Evolutionary conservation across 2,113 vertebrate species (phyloP).

Genomic region (Dermatemys mawii): DNA sequence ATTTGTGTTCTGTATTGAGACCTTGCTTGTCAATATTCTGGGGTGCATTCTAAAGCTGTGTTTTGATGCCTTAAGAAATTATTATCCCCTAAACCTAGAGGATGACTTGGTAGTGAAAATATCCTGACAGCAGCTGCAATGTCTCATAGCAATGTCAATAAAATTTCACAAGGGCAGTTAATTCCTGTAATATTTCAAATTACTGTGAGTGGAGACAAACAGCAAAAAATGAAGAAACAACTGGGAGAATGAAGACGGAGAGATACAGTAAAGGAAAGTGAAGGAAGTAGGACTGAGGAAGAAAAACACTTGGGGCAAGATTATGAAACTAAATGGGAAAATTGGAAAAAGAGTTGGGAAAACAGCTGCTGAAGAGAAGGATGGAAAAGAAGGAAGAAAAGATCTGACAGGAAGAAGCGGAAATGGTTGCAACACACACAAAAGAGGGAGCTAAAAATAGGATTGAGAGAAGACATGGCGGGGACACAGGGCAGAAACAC

Average conservation of each 20-base stretch:
- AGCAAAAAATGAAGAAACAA: background rate
- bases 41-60: background rate
- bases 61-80: conserved; percentile 40
- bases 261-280: background rate
- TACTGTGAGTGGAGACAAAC: conserved; percentile 22
- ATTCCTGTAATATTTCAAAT: conserved; percentile 38
- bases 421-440: background rate
- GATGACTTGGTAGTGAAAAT: conserved; percentile 18
- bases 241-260: background rate
- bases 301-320: conserved; percentile 54
- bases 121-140: conserved; percentile 24
- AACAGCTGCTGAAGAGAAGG: background rate
- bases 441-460: background rate
- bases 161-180: conserved; percentile 38
- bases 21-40: conserved; percentile 32
- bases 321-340: background rate
- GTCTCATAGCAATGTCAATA: background rate
- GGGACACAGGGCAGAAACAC: background rate
- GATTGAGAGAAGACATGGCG: background rate
- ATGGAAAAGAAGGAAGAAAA: conserved; percentile 34
- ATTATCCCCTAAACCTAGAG: background rate
- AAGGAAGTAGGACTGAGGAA: conserved; percentile 13
- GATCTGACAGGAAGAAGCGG: background rate
- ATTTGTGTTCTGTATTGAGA: background rate
- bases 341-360: conserved; percentile 10